Evolutionary conservation across 1,140 invertebrate genomes (phyloP).

Genomic region (Brachionus calyciflorus): DNA sequence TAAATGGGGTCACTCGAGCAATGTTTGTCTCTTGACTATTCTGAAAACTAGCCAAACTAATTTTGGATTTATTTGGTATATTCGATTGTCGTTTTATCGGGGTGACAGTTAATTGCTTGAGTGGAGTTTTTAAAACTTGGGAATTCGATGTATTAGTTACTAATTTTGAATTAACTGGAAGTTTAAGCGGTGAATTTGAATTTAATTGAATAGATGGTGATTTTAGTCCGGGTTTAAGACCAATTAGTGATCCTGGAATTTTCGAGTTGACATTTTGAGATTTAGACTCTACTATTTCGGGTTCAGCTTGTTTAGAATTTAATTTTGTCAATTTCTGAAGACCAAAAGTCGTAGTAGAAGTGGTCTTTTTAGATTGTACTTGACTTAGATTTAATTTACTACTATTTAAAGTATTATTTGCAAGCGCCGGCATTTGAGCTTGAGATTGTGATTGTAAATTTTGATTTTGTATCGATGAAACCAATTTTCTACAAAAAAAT

Average conservation of each 20-base stretch:
- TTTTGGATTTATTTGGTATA: neutral
- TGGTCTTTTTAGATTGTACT: neutral
- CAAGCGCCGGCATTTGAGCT: slow-evolving; percentile 22
- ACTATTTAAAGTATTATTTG: neutral
- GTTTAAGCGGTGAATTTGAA: neutral
- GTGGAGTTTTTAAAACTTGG: neutral
- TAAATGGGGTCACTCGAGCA: neutral
- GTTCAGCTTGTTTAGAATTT: neutral
- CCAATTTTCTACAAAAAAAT: slow-evolving; percentile 4
- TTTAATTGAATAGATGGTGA: slow-evolving; percentile 18
- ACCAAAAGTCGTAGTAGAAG: slow-evolving; percentile 22
- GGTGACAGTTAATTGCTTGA: neutral
- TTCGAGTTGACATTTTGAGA: neutral
- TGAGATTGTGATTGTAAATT: slow-evolving; percentile 36
- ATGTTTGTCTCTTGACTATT: no score
- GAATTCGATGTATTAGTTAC: neutral
- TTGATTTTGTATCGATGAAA: slow-evolving; percentile 18
- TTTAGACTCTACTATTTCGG: neutral
- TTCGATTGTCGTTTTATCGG: neutral
- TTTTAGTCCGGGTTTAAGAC: slow-evolving; percentile 18
- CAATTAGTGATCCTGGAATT: neutral
- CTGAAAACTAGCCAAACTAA: no score
- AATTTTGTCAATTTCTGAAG: slow-evolving; percentile 19
- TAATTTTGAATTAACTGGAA: neutral
- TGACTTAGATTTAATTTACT: neutral